phyloP scores from a whole-genome alignment of 2,797 vertebrate genomes.

The Esox masquinongy region DNA sequence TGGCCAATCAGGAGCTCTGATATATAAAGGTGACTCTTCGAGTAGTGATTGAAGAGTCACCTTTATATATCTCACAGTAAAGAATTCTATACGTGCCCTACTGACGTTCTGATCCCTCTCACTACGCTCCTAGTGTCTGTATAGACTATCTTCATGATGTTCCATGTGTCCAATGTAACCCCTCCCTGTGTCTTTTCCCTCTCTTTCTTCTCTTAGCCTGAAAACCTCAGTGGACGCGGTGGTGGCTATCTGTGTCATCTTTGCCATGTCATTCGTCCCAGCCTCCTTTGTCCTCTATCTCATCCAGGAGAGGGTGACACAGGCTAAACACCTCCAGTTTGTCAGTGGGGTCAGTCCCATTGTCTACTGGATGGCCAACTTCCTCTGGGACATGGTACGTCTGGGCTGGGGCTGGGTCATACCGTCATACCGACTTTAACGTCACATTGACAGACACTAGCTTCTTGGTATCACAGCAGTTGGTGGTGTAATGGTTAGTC shows the following conservation, averaged over 20 bases:
- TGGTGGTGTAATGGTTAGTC: not conserved
- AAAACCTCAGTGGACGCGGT: constrained; percentile 89
- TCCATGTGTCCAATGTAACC: not conserved
- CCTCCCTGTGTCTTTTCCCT: not conserved
- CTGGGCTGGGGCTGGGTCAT: not conserved
- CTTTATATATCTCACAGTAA: not conserved
- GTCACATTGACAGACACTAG: not conserved
- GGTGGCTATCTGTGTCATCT: constrained; percentile 92
- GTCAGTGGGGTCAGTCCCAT: constrained; percentile 89
- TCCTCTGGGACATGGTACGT: constrained; percentile 93
- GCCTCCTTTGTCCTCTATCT: constrained; percentile 93
- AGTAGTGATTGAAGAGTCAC: not conserved
- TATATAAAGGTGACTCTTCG: not conserved
- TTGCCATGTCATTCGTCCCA: constrained; percentile 94
- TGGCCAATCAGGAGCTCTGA: not conserved
- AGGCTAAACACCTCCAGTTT: constrained; percentile 94
- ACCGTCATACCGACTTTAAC: not conserved
- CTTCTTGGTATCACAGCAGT: not conserved
- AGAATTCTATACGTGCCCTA: not conserved
- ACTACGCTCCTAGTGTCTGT: no score
- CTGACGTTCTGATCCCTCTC: not conserved
- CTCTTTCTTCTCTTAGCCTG: constrained; percentile 68
- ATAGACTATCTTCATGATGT: not conserved
- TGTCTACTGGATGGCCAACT: constrained; percentile 90
- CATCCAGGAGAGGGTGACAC: constrained; percentile 91